Percentiles rank a stretch among this genome's conserved stretches.
phyloP scores from a whole-genome alignment of 2,888 invertebrate genomes.

The Drosophila neoperkinsi region DNA sequence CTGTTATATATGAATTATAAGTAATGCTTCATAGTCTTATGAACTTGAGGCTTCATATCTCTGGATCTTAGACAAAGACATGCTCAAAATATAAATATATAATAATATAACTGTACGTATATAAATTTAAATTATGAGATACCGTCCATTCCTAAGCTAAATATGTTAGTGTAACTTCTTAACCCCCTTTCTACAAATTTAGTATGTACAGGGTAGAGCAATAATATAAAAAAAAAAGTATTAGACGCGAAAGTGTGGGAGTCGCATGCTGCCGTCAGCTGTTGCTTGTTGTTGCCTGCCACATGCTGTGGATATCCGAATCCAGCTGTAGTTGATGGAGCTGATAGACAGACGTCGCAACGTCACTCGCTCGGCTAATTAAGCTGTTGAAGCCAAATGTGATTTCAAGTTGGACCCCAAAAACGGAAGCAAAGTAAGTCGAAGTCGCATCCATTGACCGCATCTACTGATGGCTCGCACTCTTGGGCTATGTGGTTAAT shows the following conservation, averaged over 20 bases:
- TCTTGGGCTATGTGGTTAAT: constrained; percentile 21
- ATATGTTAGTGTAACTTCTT: background rate
- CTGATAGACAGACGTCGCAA: constrained; percentile 47
- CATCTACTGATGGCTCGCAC: constrained; percentile 35
- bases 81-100: background rate
- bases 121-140: background rate
- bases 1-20: background rate
- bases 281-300: constrained; percentile 37
- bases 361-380: constrained; percentile 59
- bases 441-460: constrained; percentile 54
- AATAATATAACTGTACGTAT: background rate
- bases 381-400: constrained; percentile 53
- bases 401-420: constrained; percentile 15
- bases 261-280: constrained; percentile 58
- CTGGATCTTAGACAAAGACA: background rate
- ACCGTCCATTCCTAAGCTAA: background rate
- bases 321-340: constrained; percentile 19
- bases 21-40: background rate
- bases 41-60: background rate
- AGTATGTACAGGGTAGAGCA: constrained; percentile 11
- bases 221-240: constrained; percentile 20
- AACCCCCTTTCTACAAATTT: background rate
- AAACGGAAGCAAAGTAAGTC: constrained; percentile 61
- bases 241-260: constrained; percentile 81
- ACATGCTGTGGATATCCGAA: constrained; percentile 48